Conservation (phyloP, 2,113 vertebrate genomes). For the Platichthys stellatus region DNA sequence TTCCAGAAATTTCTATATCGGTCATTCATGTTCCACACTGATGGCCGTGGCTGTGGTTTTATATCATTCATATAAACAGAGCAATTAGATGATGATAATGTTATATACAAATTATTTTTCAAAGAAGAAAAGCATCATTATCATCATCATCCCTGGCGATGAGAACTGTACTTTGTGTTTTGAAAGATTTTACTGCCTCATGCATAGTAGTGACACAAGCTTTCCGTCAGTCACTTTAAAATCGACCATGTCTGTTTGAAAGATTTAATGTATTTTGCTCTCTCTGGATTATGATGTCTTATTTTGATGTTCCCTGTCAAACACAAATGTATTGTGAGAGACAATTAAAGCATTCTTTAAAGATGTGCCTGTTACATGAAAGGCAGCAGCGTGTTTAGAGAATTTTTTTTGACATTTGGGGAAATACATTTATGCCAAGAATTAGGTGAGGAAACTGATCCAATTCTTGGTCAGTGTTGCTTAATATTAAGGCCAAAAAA, state of each 20-base stretch:
- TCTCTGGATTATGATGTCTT: slow-evolving; percentile 47
- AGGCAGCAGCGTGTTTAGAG: neutral
- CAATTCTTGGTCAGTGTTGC: too few species aligned
- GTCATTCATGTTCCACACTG: slow-evolving; percentile 14
- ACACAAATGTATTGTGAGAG: slow-evolving; percentile 61
- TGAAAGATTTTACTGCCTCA: slow-evolving; percentile 48
- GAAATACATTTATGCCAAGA: neutral
- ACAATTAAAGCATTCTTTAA: slow-evolving; percentile 69
- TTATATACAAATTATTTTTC: slow-evolving; percentile 54
- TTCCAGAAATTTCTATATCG: neutral
- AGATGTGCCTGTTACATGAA: slow-evolving; percentile 12
- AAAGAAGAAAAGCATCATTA: neutral
- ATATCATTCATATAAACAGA: slow-evolving; percentile 37
- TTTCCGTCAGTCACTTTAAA: slow-evolving; percentile 15
- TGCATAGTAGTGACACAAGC: slow-evolving; percentile 19
- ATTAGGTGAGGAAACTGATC: too few species aligned
- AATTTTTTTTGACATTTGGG: neutral
- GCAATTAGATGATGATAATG: slow-evolving; percentile 30
- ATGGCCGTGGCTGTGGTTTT: slow-evolving; percentile 55
- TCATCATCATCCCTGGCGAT: slow-evolving; percentile 2
- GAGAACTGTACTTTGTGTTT: slow-evolving; percentile 38
- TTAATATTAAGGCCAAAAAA: neutral
- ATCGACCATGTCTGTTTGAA: slow-evolving; percentile 31
- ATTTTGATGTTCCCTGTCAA: slow-evolving; percentile 62
- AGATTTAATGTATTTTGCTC: slow-evolving; percentile 39